Evolutionary conservation across 1,140 invertebrate genomes (phyloP).

Genomic region (Phymorhynchus buccinoides): DNA sequence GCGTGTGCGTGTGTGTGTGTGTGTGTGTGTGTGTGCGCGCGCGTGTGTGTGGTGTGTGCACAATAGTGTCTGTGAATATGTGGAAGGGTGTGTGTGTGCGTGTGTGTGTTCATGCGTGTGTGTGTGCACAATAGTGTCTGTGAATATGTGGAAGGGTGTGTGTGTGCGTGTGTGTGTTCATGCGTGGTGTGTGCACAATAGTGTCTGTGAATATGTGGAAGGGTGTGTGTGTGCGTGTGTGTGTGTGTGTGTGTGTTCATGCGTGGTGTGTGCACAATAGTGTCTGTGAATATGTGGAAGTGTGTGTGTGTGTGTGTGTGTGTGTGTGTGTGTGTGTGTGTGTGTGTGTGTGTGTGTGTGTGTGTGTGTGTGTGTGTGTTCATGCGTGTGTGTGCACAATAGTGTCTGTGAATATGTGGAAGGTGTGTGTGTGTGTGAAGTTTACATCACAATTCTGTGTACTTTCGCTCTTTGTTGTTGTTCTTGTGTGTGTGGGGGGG

Average conservation of each 20-base stretch:
- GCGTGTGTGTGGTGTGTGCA: background rate
- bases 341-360: background rate
- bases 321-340: constrained; percentile 3
- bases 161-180: background rate
- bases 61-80: background rate
- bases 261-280: background rate
- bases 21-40: background rate
- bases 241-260: background rate
- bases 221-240: background rate
- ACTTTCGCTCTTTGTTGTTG: too few species aligned
- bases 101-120: background rate
- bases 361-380: background rate
- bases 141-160: background rate
- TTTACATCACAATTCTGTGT: too few species aligned
- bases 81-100: background rate
- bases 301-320: background rate
- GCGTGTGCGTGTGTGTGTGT: background rate
- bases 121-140: too few species aligned
- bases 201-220: background rate
- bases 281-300: background rate
- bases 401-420: background rate
- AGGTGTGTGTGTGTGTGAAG: background rate
- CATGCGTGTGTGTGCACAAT: background rate
- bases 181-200: too few species aligned
- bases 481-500: background rate